phyloP scores from a whole-genome alignment of 2,888 invertebrate species.

The Tetragonula carbonaria region DNA sequence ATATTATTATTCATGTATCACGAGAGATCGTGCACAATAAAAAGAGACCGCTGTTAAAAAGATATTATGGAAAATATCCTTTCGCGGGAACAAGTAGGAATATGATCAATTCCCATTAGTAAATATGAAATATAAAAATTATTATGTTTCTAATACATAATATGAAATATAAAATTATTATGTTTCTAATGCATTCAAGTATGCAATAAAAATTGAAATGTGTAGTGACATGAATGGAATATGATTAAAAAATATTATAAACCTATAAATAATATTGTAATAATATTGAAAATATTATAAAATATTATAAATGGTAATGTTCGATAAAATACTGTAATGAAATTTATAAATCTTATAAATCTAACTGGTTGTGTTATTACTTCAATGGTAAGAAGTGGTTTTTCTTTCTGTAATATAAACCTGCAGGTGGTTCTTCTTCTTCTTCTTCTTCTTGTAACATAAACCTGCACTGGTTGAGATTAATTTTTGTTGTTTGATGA shows the following conservation, averaged over 20 bases:
- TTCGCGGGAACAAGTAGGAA: not conserved
- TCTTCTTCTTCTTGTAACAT: slow-evolving; percentile 10
- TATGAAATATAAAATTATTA: not conserved
- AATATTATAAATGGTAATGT: not conserved
- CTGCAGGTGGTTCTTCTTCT: not conserved
- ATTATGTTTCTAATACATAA: not conserved
- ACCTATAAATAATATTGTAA: not conserved
- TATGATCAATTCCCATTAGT: not conserved
- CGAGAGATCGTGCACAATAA: not conserved
- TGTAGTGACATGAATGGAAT: not conserved
- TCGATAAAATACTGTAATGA: not conserved
- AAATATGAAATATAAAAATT: not conserved
- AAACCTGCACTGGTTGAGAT: slow-evolving; percentile 16
- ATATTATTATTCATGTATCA: not conserved
- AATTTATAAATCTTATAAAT: not conserved
- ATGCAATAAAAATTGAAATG: not conserved
- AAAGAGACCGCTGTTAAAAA: not conserved
- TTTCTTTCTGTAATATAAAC: slow-evolving; percentile 9
- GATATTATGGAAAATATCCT: slow-evolving; percentile 3
- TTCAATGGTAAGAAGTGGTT: not conserved
- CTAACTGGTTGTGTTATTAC: not conserved
- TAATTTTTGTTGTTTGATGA: not conserved
- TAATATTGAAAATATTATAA: too few relatives aligned
- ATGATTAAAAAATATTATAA: not conserved
- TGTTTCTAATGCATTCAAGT: not conserved